Conservation (phyloP, 2,888 invertebrate species). For the Branchipolynoe longqiensis region DNA sequence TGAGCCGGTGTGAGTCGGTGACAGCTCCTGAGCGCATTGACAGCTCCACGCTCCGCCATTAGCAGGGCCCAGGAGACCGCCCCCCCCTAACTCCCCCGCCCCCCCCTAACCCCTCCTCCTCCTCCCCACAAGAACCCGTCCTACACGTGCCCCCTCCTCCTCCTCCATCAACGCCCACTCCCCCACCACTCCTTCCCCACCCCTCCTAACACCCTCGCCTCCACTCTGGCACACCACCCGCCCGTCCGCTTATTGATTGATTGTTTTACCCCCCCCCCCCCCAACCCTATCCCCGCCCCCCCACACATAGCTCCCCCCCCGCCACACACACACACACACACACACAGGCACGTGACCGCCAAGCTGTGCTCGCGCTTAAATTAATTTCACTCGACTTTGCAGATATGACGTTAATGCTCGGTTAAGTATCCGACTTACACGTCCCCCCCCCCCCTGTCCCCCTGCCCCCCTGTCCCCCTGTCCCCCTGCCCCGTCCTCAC, state of each 20-base stretch:
- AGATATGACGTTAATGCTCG: constrained; percentile 43
- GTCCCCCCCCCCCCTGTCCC: not conserved
- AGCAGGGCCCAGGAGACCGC: not conserved
- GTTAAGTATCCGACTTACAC: constrained; percentile 11
- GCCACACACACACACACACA: too few species aligned
- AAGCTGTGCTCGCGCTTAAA: not conserved
- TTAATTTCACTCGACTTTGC: constrained; percentile 51
- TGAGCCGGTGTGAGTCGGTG: not conserved
- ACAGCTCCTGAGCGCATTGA: not conserved
- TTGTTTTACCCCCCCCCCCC: constrained; percentile 23
- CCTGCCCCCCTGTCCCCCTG: not conserved
- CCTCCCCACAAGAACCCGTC: not conserved
- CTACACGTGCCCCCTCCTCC: too few species aligned
- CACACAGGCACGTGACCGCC: too few species aligned
- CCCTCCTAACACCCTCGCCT: not conserved
- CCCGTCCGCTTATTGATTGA: constrained; percentile 19
- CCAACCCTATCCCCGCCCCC: not conserved
- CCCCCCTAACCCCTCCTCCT: constrained; percentile 1
- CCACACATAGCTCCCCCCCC: not conserved
- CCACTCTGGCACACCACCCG: not conserved
- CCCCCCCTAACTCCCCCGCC: not conserved
- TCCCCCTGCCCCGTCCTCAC: too few species aligned
- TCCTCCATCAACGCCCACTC: not conserved
- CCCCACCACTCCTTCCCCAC: not conserved
- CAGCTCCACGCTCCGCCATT: not conserved